Base-by-base conservation (phyloP, 1,140 invertebrate genomes). In the Caerostris darwini region DNA sequence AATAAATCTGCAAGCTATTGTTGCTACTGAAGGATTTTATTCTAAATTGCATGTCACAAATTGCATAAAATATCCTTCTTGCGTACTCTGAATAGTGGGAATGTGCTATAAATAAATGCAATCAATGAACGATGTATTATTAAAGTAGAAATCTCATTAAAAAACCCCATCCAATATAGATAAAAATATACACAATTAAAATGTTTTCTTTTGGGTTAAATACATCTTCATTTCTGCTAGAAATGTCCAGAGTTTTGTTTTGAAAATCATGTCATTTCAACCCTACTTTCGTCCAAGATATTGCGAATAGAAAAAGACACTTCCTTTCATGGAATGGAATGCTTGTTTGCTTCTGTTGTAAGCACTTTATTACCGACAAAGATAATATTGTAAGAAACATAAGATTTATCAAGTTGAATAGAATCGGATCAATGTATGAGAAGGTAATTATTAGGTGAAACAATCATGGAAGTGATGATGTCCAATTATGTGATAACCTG, bases 381-480 rank as follows among this genome's bases (percentile, higher is more conserved):
- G 34, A 77, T 77, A 50, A 77, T 77, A 50, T 53, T 77, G 53
- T 77, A 77, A 12, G 34, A 77, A 77, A 77, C 50, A 77, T 77
- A 5, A 77, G 19, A 77, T 77, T 77, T 77, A 77, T 77, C 50
- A 12, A 7, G 53, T 7, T 77, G 34, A 34, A 53, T 77, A 53
- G 71, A 77, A 17, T 7, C 10, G 14, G 82, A 57, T 83, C 54
- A 57, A 7, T 83, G 82, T 83, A 17, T 83, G 54, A 83, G 14
- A 12, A 56, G 54, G 56, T n/a, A 57, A 83, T 83, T 83, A 83
- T 58, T 58, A 57, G 54, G 54, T 83, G 82, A 83, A 83, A 83
- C 82, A 83, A 83, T 83, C 82, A 83, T 53, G 82, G n/a, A n/a
- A 83, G 56, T 77, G 71, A 77, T 57, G 56, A 58, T 58, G 54